phyloP scores from a whole-genome alignment of 2,888 invertebrate genomes.

The Taphrorychus bicolor region DNA sequence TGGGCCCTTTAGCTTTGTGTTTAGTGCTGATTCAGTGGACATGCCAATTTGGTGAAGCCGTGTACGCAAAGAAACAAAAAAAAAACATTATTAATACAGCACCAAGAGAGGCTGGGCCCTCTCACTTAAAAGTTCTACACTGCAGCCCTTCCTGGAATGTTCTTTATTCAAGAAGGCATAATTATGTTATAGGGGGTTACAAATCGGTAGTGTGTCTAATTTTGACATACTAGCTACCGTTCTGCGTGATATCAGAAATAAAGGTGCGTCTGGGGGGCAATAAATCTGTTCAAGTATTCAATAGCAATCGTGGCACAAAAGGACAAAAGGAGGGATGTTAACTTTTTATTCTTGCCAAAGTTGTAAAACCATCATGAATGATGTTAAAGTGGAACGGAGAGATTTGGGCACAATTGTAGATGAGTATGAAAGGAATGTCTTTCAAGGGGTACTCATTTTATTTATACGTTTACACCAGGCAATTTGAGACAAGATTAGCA shows the following conservation, averaged over 20 bases:
- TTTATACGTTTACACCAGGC: too few relatives aligned
- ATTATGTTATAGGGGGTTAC: neutral
- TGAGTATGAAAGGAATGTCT: neutral
- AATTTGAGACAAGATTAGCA: too few relatives aligned
- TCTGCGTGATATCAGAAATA: neutral
- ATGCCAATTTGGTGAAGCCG: constrained; percentile 16
- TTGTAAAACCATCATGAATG: constrained; percentile 3
- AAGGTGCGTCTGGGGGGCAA: neutral
- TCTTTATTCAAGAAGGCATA: neutral
- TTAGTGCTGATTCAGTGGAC: constrained; percentile 13
- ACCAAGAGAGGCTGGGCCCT: too few relatives aligned
- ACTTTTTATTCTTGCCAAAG: neutral
- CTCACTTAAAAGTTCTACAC: too few relatives aligned
- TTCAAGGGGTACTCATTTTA: neutral
- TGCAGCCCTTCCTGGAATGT: neutral
- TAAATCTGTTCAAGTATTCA: neutral
- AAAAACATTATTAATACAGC: too few relatives aligned
- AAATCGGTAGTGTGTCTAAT: neutral
- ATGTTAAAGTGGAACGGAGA: constrained; percentile 4
- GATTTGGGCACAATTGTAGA: neutral
- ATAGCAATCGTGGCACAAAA: neutral
- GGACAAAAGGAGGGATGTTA: too few relatives aligned
- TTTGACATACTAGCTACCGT: neutral
- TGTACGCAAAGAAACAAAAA: neutral
- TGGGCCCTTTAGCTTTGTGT: constrained; percentile 1